Conservation (phyloP, 53 echinoderm and acorn worm genomes). For the Stichopus horrens region DNA sequence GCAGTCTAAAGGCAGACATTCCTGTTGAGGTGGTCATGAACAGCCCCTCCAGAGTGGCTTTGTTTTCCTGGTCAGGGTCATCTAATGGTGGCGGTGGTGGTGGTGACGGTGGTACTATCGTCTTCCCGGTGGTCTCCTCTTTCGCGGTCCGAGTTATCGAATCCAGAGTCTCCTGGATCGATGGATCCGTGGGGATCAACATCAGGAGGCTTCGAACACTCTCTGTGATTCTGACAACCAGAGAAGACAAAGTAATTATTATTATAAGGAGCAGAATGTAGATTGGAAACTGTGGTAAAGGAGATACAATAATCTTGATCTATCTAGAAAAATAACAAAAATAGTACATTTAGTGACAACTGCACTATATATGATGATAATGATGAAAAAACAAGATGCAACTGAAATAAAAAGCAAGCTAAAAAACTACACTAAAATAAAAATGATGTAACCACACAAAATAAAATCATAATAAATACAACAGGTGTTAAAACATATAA, state of each 20-base stretch:
- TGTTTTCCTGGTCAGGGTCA: constrained; percentile 45
- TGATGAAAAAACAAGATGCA: too few species aligned
- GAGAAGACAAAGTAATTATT: background rate
- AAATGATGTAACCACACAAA: too few species aligned
- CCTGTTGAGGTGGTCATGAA: constrained; percentile 76
- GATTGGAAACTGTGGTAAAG: too few species aligned
- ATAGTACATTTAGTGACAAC: too few species aligned
- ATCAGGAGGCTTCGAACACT: constrained; percentile 85
- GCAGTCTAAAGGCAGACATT: constrained; percentile 95
- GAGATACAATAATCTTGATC: too few species aligned
- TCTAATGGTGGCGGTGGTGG: background rate
- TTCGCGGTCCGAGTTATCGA: constrained; percentile 55
- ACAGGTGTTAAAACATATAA: too few species aligned
- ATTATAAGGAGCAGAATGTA: background rate
- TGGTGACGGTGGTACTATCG: background rate
- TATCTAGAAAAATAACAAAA: too few species aligned
- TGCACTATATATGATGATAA: too few species aligned
- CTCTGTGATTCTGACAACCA: constrained; percentile 75
- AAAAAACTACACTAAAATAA: too few species aligned
- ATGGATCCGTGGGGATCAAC: constrained; percentile 92
- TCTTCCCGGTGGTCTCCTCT: background rate
- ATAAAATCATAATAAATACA: too few species aligned
- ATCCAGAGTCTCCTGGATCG: constrained; percentile 81
- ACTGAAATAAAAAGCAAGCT: too few species aligned
- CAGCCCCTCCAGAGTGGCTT: constrained; percentile 74